Conservation (phyloP, 2,888 invertebrate genomes). For the Oxycera nigricornis region DNA sequence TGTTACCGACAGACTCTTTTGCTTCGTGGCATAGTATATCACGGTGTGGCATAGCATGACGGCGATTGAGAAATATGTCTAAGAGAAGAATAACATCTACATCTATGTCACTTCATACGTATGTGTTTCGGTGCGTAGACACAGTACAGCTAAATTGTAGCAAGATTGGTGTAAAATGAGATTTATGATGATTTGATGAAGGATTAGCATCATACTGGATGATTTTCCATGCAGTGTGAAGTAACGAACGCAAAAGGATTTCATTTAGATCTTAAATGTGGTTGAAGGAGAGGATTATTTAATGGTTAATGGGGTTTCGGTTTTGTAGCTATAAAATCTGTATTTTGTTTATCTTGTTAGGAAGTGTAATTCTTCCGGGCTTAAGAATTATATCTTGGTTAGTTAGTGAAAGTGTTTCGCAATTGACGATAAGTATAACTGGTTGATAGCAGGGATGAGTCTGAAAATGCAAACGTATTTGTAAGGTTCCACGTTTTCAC, state of each 20-base stretch:
- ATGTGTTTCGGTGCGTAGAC: not conserved
- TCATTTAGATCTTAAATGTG: not conserved
- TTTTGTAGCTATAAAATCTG: not conserved
- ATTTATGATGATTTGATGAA: constrained; percentile 29
- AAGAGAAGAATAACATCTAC: not conserved
- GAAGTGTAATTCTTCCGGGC: not conserved
- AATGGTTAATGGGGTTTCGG: not conserved
- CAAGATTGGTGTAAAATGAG: constrained; percentile 29
- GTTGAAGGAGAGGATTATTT: not conserved
- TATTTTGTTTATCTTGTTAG: not conserved
- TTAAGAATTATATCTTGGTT: too few relatives aligned
- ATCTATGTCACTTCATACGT: not conserved
- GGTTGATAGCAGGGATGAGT: too few relatives aligned
- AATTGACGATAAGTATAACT: too few relatives aligned
- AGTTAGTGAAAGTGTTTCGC: too few relatives aligned
- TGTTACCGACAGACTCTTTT: not conserved
- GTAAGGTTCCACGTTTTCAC: too few relatives aligned
- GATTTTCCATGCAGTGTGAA: not conserved
- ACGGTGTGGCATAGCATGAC: not conserved
- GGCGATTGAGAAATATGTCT: not conserved
- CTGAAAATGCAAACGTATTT: too few relatives aligned
- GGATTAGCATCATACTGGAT: constrained; percentile 23
- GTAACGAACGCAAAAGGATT: not conserved
- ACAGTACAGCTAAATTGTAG: constrained; percentile 8
- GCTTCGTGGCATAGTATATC: not conserved